Evolutionary conservation across 2,888 invertebrate species (phyloP), one percentile per base, ranked within the genome.

Genomic region (Gymnocheta viridis): DNA sequence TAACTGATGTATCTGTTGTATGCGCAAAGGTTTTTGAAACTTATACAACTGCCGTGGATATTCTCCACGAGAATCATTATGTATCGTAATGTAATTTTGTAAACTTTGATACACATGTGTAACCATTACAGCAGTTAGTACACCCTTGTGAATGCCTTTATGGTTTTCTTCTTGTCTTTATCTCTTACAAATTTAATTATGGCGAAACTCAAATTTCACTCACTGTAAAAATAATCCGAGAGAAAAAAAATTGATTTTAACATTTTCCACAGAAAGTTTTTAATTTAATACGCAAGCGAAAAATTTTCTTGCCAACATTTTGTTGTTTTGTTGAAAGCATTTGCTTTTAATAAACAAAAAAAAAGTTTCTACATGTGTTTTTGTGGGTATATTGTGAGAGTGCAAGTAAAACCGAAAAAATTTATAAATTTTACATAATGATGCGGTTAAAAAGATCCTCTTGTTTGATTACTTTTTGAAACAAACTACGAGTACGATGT

Each of bases 311-410:
- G 10, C 51, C 17, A 70, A 41, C 27, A 17, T 17, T 70, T 19
- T 24, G 5, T 51, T 62, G 4, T 24, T 14, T 10, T 35, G n/a
- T 29, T 58, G 66, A 10, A 35, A 38, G 29, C 44, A 72, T 72
- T 73, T 62, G 22, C 22, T 72, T 79, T 79, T 66, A 80, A 72
- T 58, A 29, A 80, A 66, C 58, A 19, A 80, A 70, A 19, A 80
- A 70, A 72, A 70, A 35, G 29, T 54, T 29, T 24, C 6, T 74
- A 51, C 49, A 60, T 24, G 24, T 49, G 66, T 51, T 60, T 51
- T 60, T 58, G 47, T 69, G 60, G 32, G 17, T 41, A 41, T 17
- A 58, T 35, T 44, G 49, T 38, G 14, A 41, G 35, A 35, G 14
- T 22, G 35, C 47, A 22, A 60, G 44, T 19, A 24, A 49, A 72